Percentiles rank a stretch among this genome's conserved stretches.
Evolutionary conservation across 23 tunicate genomes (phyloP).

Genomic region (Halocynthia aurantium): DNA sequence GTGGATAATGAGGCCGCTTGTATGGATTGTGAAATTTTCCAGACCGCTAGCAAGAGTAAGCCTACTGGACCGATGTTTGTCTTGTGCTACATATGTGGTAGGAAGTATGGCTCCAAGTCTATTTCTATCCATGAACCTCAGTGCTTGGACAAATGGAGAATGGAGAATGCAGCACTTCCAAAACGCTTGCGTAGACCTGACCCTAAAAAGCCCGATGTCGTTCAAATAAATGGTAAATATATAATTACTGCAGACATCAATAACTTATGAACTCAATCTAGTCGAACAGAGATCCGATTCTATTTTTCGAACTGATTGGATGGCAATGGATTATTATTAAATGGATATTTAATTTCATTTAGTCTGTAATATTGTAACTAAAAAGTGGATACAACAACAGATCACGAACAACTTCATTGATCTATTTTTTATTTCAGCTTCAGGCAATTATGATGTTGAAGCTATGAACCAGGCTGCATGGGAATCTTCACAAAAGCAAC

Average conservation of each 20-base stretch:
- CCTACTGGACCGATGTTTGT: conserved; percentile 47
- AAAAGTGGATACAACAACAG: too few species aligned
- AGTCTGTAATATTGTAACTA: too few species aligned
- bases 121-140: conserved; percentile 85
- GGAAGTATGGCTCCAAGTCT: conserved; percentile 81
- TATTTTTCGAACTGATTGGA: too few species aligned
- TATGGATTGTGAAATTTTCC: too few species aligned
- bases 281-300: too few species aligned
- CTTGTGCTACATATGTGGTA: conserved; percentile 82
- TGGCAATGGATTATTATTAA: too few species aligned
- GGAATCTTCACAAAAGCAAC: conserved; percentile 77
- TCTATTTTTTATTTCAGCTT: conserved; percentile 1
- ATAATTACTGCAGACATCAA: too few species aligned
- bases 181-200: conserved; percentile 64
- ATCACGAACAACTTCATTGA: too few species aligned
- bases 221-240: conserved; percentile 34
- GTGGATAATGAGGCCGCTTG: too few species aligned
- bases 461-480: conserved; percentile 90
- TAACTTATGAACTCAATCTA: too few species aligned
- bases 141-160: conserved; percentile 72
- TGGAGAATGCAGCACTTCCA: conserved; percentile 57
- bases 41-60: not conserved
- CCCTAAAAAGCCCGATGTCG: conserved; percentile 78
- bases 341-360: too few species aligned
- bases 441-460: conserved; percentile 59